These are phyloP conservation scores for Caloenas nicobarica DNA, from an alignment of 2,113 vertebrate genomes.

Conservation along the genomic window DNA sequence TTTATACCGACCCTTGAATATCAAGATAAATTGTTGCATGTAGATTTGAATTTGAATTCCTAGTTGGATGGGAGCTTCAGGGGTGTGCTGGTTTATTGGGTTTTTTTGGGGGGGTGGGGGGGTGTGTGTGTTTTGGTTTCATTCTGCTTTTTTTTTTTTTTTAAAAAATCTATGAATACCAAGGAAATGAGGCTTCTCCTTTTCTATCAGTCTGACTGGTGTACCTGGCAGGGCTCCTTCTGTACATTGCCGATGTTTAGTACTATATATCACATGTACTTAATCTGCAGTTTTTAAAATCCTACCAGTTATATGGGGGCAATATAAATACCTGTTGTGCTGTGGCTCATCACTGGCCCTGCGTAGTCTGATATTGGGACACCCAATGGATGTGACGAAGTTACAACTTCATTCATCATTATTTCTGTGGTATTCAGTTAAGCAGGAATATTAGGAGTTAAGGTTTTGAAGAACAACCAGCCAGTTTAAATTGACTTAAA, in stretches of 20 bases:
- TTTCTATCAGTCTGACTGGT: background rate
- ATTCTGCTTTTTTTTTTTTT: background rate
- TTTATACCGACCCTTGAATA: background rate
- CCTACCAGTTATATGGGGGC: background rate
- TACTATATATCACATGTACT: background rate
- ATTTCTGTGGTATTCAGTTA: background rate
- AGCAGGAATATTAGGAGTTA: background rate
- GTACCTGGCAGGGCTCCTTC: background rate
- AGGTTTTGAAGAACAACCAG: background rate
- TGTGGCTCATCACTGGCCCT: background rate
- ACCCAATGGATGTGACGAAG: background rate
- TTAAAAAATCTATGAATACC: background rate
- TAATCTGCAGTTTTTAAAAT: background rate
- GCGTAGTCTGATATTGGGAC: accelerated
- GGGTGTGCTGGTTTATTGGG: background rate
- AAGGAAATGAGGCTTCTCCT: background rate
- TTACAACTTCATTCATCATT: background rate
- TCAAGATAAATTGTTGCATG: background rate
- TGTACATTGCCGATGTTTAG: background rate
- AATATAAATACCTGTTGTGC: background rate
- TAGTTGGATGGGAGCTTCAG: background rate
- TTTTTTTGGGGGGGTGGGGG: background rate
- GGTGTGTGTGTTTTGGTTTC: background rate
- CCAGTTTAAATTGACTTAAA: background rate
- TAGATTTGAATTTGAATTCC: background rate